Evolutionary conservation across 2,797 vertebrate genomes (phyloP), one percentile per base, ranked within the genome.

Genomic region (Peromyscus attwateri): DNA sequence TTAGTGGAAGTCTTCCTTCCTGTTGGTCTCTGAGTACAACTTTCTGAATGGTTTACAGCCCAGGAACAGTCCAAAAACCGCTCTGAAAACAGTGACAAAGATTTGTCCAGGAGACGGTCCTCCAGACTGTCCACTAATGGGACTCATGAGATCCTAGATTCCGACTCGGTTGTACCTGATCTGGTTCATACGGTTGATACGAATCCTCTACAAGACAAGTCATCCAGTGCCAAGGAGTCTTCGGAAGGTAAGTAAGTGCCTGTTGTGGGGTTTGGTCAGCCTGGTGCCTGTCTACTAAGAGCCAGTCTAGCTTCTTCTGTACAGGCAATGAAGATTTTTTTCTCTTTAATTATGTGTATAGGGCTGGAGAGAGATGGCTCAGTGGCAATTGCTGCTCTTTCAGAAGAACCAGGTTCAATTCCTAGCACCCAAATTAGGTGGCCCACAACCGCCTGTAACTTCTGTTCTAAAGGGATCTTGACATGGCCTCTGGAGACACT

Each of bases 11-110:
- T 95, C 83, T 94, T 94, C 92, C 77, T 97, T 94, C 43, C 49
- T 89, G 6, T 82, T 95, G 71, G 6, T 95, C 52, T 97, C 29
- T 94, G 97, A 98, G 80, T 90, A 66, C 43, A 92, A 49, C 68
- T 96, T 52, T 97, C 68, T 97, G 96, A 94, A 97, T 98, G 95
- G 88, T 25, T 98, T 98, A 75, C 97, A 99, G 99, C 98, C 97
- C 98, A 98, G 96, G 98, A 98, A 88, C 98, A 98, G 92, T 87
- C 98, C 90, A 99, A 98, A 98, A 98, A 66, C 87, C 97, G 97
- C 95, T 97, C 97, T 73, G 98, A 97, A 96, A 98, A 96, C 81
- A 95, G 94, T 95, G 98, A 98, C 95, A 98, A 97, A 98, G 98
- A 99, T 55, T 98, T 97, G 60, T 98, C 98, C 62, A 98, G 98